Conservation (phyloP, 2,113 vertebrate genomes). For the Chiloscyllium plagiosum region DNA sequence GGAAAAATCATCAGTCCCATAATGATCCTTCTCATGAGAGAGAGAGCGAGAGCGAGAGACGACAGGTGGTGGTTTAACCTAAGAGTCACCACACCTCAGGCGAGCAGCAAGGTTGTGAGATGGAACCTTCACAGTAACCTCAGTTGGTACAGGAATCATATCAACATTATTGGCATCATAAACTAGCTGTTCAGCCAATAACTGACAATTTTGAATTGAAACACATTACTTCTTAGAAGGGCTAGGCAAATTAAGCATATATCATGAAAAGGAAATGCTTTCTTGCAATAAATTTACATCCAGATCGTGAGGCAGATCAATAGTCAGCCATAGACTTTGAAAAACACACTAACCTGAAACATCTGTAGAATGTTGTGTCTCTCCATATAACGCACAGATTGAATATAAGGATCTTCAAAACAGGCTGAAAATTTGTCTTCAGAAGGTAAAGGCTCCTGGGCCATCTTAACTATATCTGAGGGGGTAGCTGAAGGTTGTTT, state of each 20-base stretch:
- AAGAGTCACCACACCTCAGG: no score
- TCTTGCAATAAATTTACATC: neutral
- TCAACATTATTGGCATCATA: no score
- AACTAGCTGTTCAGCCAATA: no score
- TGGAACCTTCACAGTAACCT: no score
- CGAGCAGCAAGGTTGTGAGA: no score
- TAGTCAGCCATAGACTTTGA: neutral
- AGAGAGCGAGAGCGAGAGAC: no score
- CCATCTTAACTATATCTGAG: neutral
- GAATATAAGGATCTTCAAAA: constrained; percentile 64
- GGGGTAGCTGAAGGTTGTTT: neutral
- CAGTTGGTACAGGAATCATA: no score
- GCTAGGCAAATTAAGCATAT: neutral
- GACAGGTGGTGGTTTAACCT: no score
- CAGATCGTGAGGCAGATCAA: neutral
- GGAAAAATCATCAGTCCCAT: neutral
- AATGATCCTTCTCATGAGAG: no score
- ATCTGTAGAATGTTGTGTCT: constrained; percentile 66
- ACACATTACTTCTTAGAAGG: neutral
- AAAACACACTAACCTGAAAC: constrained; percentile 62
- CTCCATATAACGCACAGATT: constrained; percentile 62
- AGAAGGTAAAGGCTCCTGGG: neutral
- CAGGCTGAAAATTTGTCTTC: neutral
- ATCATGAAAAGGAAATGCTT: neutral
- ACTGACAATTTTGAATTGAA: neutral